Evolutionary conservation across 2,888 invertebrate species (phyloP).

Genomic region (Exocentrus adspersus): DNA sequence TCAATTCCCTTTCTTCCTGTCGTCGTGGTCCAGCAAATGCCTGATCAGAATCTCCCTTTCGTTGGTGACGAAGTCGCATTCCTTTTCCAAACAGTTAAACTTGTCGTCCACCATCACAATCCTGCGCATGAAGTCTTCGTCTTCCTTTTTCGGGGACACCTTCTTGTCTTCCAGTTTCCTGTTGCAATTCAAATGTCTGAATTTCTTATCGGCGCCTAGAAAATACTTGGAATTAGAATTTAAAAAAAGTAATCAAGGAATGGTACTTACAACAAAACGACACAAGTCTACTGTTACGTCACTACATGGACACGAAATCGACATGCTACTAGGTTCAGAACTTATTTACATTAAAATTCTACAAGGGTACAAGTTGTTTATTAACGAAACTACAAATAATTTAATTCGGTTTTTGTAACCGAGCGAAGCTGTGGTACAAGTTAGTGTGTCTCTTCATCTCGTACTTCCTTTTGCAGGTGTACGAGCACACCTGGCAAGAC

Average conservation of each 20-base stretch:
- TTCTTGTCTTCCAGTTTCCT: neutral
- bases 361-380: too few species aligned
- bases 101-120: constrained; percentile 22
- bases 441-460: constrained; percentile 29
- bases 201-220: neutral
- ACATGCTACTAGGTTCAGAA: too few species aligned
- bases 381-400: too few species aligned
- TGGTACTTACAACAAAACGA: neutral
- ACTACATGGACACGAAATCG: neutral
- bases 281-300: neutral
- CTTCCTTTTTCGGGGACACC: neutral
- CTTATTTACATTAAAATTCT: too few species aligned
- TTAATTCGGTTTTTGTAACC: too few species aligned
- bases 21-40: constrained; percentile 31
- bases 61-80: constrained; percentile 41
- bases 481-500: constrained; percentile 33
- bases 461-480: constrained; percentile 41
- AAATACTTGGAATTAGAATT: too few species aligned
- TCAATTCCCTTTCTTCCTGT: neutral
- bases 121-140: neutral
- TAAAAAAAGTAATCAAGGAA: neutral
- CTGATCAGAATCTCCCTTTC: constrained; percentile 38
- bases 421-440: neutral
- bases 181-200: neutral
- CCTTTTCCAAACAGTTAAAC: constrained; percentile 30